A percentile compares a stretch with the other conserved stretches of the same genome.
Evolutionary conservation across 2,888 invertebrate genomes (phyloP).

Genomic region (Apoderus coryli): DNA sequence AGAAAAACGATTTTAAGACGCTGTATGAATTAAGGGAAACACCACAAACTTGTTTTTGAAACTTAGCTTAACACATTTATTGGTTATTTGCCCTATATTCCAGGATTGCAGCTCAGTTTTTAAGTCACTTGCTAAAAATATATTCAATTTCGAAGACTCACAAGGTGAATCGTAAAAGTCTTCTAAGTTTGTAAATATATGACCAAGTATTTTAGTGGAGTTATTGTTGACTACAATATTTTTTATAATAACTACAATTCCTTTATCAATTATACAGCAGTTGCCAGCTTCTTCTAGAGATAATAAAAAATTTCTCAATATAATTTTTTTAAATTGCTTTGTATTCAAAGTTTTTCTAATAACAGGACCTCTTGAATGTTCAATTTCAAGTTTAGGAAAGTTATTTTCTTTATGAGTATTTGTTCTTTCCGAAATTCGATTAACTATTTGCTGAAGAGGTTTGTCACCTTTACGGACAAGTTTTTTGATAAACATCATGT

Average conservation of each 20-base stretch:
- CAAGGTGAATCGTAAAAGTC: constrained; percentile 5
- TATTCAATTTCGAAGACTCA: constrained; percentile 5
- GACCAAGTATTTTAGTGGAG: not conserved
- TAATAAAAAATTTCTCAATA: constrained; percentile 6
- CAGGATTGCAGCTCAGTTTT: not conserved
- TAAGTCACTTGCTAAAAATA: constrained; percentile 5
- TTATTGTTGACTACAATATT: constrained; percentile 4
- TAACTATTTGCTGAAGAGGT: constrained; percentile 6
- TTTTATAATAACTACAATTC: no score
- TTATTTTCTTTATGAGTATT: constrained; percentile 2
- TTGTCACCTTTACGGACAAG: constrained; percentile 1
- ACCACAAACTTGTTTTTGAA: constrained; percentile 5
- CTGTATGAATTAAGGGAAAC: constrained; percentile 9
- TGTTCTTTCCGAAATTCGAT: constrained; percentile 6
- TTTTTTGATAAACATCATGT: constrained; percentile 3
- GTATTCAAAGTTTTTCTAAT: not conserved
- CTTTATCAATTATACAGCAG: constrained; percentile 5
- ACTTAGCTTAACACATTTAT: constrained; percentile 8
- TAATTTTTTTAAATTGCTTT: constrained; percentile 10
- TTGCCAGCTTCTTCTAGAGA: constrained; percentile 6
- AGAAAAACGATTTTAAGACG: no score
- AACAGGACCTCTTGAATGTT: constrained; percentile 1
- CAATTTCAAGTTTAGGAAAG: constrained; percentile 4
- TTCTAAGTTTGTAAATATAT: not conserved
- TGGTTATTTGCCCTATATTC: constrained; percentile 4